phyloP scores from a whole-genome alignment of 2,888 invertebrate genomes.

The Hydroisotoma schaefferi region DNA sequence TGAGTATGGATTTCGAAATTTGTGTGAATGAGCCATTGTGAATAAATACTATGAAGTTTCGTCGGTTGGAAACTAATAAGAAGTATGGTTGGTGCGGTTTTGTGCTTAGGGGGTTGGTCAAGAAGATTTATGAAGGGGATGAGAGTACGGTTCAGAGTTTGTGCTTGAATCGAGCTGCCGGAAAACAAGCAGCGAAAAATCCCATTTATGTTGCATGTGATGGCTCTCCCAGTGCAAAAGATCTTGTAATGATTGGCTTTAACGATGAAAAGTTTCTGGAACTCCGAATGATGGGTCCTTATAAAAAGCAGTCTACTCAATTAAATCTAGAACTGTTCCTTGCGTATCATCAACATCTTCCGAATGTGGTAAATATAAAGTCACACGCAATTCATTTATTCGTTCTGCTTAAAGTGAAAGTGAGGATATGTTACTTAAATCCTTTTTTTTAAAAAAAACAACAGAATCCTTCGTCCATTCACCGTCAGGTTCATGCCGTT shows the following conservation, averaged over 20 bases:
- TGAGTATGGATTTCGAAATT: too few species aligned
- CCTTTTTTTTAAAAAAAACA: not conserved
- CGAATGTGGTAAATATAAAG: slow-evolving; percentile 26
- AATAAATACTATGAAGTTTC: too few species aligned
- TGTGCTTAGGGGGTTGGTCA: slow-evolving; percentile 28
- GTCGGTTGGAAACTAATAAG: too few species aligned
- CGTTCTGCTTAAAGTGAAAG: not conserved
- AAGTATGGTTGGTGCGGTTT: too few species aligned
- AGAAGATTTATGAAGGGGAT: slow-evolving; percentile 31
- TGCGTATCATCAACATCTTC: slow-evolving; percentile 33
- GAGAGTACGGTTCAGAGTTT: slow-evolving; percentile 23
- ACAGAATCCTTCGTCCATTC: slow-evolving; percentile 12
- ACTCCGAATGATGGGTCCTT: slow-evolving; percentile 39
- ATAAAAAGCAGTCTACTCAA: slow-evolving; percentile 24
- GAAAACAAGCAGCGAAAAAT: slow-evolving; percentile 19
- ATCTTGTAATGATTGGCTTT: slow-evolving; percentile 37
- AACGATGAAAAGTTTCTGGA: slow-evolving; percentile 28
- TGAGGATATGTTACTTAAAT: not conserved
- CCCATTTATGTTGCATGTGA: slow-evolving; percentile 39
- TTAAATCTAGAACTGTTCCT: slow-evolving; percentile 31
- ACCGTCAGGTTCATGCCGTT: slow-evolving; percentile 41
- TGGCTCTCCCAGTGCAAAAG: slow-evolving; percentile 21
- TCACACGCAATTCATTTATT: not conserved
- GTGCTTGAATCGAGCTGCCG: slow-evolving; percentile 22
- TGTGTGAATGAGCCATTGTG: too few species aligned